A percentile compares a stretch with the other conserved stretches of the same genome.
Conservation (phyloP, 2,113 vertebrate genomes). For the Panurus biarmicus region DNA sequence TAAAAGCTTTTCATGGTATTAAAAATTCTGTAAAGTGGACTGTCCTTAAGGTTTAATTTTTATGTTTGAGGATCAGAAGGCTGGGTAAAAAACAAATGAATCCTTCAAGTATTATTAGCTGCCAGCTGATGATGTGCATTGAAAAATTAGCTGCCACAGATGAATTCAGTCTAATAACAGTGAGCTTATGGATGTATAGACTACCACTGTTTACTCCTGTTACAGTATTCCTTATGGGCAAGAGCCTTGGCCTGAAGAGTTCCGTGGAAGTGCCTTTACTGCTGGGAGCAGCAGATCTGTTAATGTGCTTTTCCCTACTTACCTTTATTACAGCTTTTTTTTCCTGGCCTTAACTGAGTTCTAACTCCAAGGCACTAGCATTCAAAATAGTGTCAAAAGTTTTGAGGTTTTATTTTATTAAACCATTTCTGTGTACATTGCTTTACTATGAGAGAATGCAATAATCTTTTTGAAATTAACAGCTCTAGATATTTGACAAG, state of each 20-base stretch:
- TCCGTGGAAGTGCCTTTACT: background rate
- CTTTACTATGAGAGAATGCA: background rate
- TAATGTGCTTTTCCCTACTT: background rate
- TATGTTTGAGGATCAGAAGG: background rate
- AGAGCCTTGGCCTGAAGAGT: background rate
- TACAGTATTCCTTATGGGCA: background rate
- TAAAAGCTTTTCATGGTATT: background rate
- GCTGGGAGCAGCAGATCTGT: background rate
- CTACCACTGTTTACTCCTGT: background rate
- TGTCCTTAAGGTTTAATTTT: background rate
- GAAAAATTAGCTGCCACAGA: background rate
- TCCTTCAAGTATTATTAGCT: background rate
- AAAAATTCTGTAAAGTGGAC: background rate
- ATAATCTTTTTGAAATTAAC: background rate
- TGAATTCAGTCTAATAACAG: background rate
- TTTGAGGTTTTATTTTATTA: background rate
- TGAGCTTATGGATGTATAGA: background rate
- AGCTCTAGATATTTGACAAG: background rate
- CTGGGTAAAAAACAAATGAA: background rate
- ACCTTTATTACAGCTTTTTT: background rate
- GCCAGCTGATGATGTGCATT: background rate
- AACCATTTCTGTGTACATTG: background rate
- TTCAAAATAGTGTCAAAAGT: background rate
- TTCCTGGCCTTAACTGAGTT: background rate
- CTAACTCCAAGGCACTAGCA: background rate